Evolutionary conservation across 2,888 invertebrate species (phyloP), one percentile per base, ranked within the genome.

Genomic region (Oasisia sp.): DNA sequence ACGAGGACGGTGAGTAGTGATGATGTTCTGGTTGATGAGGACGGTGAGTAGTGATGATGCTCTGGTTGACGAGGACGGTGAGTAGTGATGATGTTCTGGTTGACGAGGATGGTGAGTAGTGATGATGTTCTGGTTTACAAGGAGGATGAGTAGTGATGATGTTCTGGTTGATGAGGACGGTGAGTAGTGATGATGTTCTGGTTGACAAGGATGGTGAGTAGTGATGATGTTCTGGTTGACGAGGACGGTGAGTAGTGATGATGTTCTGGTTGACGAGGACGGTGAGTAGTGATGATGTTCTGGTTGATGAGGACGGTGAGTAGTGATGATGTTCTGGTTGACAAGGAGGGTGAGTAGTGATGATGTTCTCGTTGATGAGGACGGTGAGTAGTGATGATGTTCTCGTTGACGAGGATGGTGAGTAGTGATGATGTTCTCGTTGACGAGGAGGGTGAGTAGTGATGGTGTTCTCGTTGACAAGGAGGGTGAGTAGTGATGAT

Each of bases 321-420:
- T 56, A 19, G 2, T 56, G 0, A 56, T 19, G n/a, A 97, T 93
- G 91, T 92, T 32, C 89, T 93, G 14, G 92, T 58, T 11, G 92
- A 92, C 14, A 90, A 89, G 32, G 58, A 19, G 11, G 90, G 92
- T 92, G 32, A 92, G 92, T 56, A 19, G 2, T 56, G 0, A 56
- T 19, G n/a, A 97, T 93, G 91, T 92, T 32, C 89, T 93, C n/a
- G 92, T 58, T 11, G 92, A 92, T n/a, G 91, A 89, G 32, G 58
- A 19, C 19, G 90, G 92, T 92, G 32, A 92, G 92, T 56, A 19
- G 2, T 56, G 0, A 56, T 19, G n/a, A 97, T 93, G 91, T 92
- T 32, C 89, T 93, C n/a, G 92, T 58, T 11, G 92, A 92, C 14
- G 91, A 89, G 32, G 58, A 19, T 11, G 90, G 92, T 92, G 32